phyloP scores from a whole-genome alignment of 2,797 vertebrate genomes.

The Esox masquinongy region DNA sequence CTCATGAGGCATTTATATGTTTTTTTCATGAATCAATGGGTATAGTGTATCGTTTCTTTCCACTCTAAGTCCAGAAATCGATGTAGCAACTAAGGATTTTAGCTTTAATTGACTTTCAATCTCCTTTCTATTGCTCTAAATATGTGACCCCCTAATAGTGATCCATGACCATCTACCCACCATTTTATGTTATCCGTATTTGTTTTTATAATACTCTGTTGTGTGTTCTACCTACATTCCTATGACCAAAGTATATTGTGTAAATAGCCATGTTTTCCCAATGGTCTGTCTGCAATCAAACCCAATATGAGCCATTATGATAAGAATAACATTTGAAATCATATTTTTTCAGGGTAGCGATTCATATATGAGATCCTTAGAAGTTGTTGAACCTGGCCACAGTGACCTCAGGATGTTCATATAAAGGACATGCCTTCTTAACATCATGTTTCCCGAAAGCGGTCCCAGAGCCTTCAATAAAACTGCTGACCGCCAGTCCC shows the following conservation, averaged over 20 bases:
- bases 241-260: background rate
- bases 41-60: too few species aligned
- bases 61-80: too few species aligned
- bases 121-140: background rate
- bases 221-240: conserved; percentile 18
- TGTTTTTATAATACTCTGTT: conserved; percentile 1
- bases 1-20: too few species aligned
- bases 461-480: conserved; percentile 29
- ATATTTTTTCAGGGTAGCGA: background rate
- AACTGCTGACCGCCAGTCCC: conserved; percentile 39
- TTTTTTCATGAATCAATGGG: too few species aligned
- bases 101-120: conserved; percentile 1
- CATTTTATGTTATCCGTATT: background rate
- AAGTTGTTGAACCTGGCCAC: background rate
- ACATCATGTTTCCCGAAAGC: conserved; percentile 53
- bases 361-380: background rate
- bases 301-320: background rate
- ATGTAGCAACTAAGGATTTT: too few species aligned
- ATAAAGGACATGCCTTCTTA: conserved; percentile 31
- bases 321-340: background rate
- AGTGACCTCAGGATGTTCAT: conserved; percentile 1
- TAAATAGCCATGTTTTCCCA: background rate
- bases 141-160: background rate
- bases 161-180: background rate
- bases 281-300: background rate